Base-by-base conservation (phyloP, 2,888 invertebrate genomes). In the Amphiduros pacificus region DNA sequence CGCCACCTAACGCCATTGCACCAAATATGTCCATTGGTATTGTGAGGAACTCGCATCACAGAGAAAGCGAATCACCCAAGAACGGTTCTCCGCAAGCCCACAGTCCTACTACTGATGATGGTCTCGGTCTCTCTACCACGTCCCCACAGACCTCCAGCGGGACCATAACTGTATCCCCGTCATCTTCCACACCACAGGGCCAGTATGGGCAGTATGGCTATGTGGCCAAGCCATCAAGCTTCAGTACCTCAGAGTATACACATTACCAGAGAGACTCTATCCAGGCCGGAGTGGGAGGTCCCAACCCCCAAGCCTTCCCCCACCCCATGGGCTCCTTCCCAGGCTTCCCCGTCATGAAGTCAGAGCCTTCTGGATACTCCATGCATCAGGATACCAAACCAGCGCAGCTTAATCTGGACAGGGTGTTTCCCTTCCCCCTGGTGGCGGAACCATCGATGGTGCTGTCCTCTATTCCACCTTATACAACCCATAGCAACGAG, bases 1-100 rank as follows among this genome's bases (percentile, higher is more conserved):
- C 55, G 27, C 66, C 66, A 14, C 66, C 66, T 20, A 66, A 66
- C 54, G 41, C 31, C 24, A 53, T 64, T 0, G 66, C 60, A 17
- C 56, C 56, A 24, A 36, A 36, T 22, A 36, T 36, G 3, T 36
- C 54, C 17, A 5, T 17, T 36, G 36, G 36, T 14, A 9, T 36
- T 14, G 36, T 14, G 36, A 17, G n/a, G n/a, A n/a, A n/a, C n/a
- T n/a, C n/a, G n/a, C n/a, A n/a, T n/a, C n/a, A 36, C 36, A 36
- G 36, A 36, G 11, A 36, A 9, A 14, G 36, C 36, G 52, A 52
- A 20, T 36, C 55, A 6, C 55, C 36, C 9, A n/a, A 17, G 11
- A n/a, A 36, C 14, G 32, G 32, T 11, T 20, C 31, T 5, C 5
- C 5, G 11, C 14, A 24, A n/a, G 31, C 14, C 11, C 5, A 55